Percentiles rank a stretch among this genome's conserved stretches.
phyloP scores from a whole-genome alignment of 2,113 vertebrate genomes.

The Passer domesticus region DNA sequence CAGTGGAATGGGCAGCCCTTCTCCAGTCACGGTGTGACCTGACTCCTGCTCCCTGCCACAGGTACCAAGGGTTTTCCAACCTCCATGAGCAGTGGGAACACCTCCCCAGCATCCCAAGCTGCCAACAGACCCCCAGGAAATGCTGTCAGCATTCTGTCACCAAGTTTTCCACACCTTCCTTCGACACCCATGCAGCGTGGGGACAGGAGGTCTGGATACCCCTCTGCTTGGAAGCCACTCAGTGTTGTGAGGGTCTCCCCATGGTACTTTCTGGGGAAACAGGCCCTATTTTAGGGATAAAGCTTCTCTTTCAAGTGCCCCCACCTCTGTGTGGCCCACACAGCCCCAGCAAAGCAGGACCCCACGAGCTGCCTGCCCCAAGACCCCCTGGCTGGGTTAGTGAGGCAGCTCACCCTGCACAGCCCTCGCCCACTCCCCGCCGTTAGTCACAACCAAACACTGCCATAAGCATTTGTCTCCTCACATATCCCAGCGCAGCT shows the following conservation, averaged over 20 bases:
- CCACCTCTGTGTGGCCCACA: rapidly evolving
- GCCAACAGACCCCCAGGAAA: not conserved
- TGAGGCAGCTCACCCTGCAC: not conserved
- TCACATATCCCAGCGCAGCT: slow-evolving; percentile 99
- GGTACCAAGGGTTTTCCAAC: not conserved
- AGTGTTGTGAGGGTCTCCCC: not conserved
- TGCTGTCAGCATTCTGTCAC: not conserved
- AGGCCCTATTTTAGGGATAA: not conserved
- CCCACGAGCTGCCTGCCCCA: not conserved
- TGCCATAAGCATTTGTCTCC: slow-evolving; percentile 59
- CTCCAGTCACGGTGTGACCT: not conserved
- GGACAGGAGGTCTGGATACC: not conserved
- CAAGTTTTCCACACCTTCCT: not conserved
- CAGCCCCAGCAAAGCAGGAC: not conserved
- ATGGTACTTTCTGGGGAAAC: not conserved
- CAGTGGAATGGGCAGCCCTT: not conserved
- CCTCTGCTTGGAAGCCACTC: not conserved
- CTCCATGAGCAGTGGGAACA: not conserved
- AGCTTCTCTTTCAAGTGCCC: not conserved
- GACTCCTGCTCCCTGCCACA: not conserved
- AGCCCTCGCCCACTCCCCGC: not conserved
- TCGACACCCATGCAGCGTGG: rapidly evolving
- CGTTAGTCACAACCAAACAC: slow-evolving; percentile 51
- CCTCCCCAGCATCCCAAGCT: not conserved
- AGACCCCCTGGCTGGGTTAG: not conserved